These are phyloP conservation scores for Parazoanthus darwini DNA, from an alignment of 92 coral and sea anemone genomes.

Conservation along the genomic window DNA sequence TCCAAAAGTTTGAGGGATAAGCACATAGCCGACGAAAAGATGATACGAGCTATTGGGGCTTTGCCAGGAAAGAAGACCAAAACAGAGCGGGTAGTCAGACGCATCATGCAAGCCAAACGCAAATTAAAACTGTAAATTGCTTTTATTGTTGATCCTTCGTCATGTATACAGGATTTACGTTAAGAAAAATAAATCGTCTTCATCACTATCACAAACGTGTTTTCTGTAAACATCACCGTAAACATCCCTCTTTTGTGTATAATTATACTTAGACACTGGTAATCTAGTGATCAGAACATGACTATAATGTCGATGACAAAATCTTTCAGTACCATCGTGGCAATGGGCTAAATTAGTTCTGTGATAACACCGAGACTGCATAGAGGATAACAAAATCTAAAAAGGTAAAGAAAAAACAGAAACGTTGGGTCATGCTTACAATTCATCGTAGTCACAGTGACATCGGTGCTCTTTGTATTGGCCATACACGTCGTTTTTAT, in stretches of 20 bases:
- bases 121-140: slow-evolving; percentile 8
- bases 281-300: slow-evolving; percentile 6
- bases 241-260: slow-evolving; percentile 7
- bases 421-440: not conserved
- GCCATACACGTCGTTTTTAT: slow-evolving; percentile 10
- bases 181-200: not conserved
- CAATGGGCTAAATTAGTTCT: slow-evolving; percentile 1
- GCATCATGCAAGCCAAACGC: not conserved
- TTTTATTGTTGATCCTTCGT: slow-evolving; percentile 2
- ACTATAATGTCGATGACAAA: slow-evolving; percentile 8
- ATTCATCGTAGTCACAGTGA: slow-evolving; percentile 10
- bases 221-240: slow-evolving; percentile 10
- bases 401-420: slow-evolving; percentile 8
- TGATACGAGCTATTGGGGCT: slow-evolving; percentile 12
- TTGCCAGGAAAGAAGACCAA: slow-evolving; percentile 11
- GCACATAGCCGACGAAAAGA: not conserved
- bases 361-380: slow-evolving; percentile 12
- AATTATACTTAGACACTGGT: slow-evolving; percentile 6
- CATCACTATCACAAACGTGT: not conserved
- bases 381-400: slow-evolving; percentile 5
- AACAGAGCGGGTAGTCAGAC: slow-evolving; percentile 8
- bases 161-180: not conserved
- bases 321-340: slow-evolving; percentile 4
- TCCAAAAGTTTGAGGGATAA: too few species aligned
- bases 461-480: slow-evolving; percentile 14